Evolutionary conservation across 2,113 vertebrate genomes (phyloP).

Genomic region (Cephalopterus ornatus): DNA sequence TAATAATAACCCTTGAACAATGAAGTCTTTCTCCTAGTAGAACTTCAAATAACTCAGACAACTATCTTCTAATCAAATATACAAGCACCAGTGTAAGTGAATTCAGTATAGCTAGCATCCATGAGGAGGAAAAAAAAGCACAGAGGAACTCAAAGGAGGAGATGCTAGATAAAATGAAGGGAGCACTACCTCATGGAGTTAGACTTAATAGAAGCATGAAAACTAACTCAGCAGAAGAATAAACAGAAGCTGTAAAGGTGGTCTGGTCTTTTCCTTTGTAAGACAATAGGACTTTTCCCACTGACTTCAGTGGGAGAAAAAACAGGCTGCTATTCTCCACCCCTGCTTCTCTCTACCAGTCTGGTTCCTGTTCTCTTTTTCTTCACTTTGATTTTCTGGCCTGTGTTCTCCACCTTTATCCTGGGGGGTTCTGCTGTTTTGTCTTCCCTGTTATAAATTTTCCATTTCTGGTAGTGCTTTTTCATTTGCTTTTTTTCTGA

Average conservation of each 20-base stretch:
- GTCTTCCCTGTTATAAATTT: not conserved
- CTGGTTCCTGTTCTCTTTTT: not conserved
- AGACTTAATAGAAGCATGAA: not conserved
- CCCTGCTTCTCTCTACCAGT: not conserved
- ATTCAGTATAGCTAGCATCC: not conserved
- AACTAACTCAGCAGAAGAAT: not conserved
- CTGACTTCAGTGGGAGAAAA: not conserved
- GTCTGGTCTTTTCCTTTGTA: not conserved
- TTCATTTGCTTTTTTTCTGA: not conserved
- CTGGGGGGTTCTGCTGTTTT: not conserved
- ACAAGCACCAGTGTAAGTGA: not conserved
- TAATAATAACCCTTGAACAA: constrained; percentile 67
- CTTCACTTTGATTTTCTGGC: not conserved
- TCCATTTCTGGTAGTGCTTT: not conserved
- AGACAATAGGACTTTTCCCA: not conserved
- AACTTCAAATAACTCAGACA: constrained; percentile 54
- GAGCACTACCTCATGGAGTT: not conserved
- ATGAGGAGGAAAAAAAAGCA: not conserved
- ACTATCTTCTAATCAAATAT: constrained; percentile 64
- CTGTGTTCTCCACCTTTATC: not conserved
- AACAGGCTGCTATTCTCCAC: not conserved
- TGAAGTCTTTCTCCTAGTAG: constrained; percentile 57
- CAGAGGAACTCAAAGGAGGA: not conserved
- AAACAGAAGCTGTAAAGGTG: not conserved
- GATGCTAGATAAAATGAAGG: not conserved